Evolutionary conservation across 2,113 vertebrate genomes (phyloP), one percentile per base, ranked within the genome.

Genomic region (Zingel zingel): DNA sequence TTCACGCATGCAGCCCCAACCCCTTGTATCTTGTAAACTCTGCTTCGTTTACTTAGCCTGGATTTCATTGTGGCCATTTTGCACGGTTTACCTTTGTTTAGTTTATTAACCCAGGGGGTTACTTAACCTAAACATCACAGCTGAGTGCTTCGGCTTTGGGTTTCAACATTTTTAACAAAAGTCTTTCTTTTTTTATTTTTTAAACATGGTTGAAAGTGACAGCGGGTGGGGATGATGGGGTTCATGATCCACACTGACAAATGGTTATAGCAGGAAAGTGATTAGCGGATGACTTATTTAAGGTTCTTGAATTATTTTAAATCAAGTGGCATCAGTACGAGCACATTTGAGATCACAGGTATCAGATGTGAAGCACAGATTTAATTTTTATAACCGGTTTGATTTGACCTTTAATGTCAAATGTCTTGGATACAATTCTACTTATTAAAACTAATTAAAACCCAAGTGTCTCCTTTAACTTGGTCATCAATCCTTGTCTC

Each of bases 71-170:
- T 96, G 92, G 94, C 94, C 96, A 97, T 97, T 97, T 97, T 97
- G 97, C 97, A 97, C 92, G 96, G 96, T 97, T 97, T 98, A 97
- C 96, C 96, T 98, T 97, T 98, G 96, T 98, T 99, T 98, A 95
- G 96, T 98, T 99, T 99, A 98, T 98, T 98, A 98, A 97, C 97
- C 96, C 96, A 96, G 94, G 96, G 96, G 97, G 97, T 98, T 97
- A 98, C 96, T 96, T 95, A 97, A 97, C 96, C 96, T 96, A 98
- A 98, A 99, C 97, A 98, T 96, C 95, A 93, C 96, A 93, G 95
- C 91, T 90, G 93, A 97, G 97, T 95, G 96, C 95, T 96, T 95
- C 86, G 89, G 97, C 94, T 95, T 97, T 96, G 94, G 87, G 94
- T 97, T 97, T 97, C 96, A 96, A 93, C 94, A 88, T 96, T 96